phyloP scores from a whole-genome alignment of 2,113 vertebrate species.

The Gobio gobio region DNA sequence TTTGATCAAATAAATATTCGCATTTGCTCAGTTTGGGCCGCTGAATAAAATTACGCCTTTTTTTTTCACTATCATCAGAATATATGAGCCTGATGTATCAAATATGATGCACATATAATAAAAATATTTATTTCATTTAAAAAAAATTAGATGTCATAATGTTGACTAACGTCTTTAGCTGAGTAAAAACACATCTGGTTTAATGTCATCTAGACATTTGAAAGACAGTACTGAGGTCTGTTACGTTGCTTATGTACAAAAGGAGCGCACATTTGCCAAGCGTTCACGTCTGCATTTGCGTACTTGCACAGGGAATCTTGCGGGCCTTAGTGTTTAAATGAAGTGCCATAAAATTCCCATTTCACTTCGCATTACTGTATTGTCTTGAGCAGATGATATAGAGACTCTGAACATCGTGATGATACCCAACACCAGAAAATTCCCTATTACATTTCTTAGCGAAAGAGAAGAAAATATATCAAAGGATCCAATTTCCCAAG shows the following conservation, averaged over 20 bases:
- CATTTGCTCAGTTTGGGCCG: background rate
- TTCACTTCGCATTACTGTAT: background rate
- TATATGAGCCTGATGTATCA: background rate
- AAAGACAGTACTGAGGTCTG: background rate
- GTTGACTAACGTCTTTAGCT: background rate
- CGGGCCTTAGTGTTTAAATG: background rate
- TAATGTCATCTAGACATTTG: background rate
- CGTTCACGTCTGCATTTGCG: background rate
- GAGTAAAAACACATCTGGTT: background rate
- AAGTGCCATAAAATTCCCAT: background rate
- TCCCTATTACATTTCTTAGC: background rate
- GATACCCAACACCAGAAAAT: background rate
- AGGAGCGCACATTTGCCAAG: background rate
- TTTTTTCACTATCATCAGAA: background rate
- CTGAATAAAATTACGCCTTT: too few relatives aligned
- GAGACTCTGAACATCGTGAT: slow-evolving; percentile 1
- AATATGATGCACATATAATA: background rate
- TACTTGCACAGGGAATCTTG: background rate
- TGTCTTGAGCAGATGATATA: background rate
- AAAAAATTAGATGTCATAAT: background rate
- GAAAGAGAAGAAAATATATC: background rate
- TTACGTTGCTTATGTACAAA: background rate
- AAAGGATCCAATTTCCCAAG: slow-evolving; percentile 18
- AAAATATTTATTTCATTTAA: background rate
- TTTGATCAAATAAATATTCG: background rate